Evolutionary conservation across 2,888 invertebrate genomes (phyloP), one percentile per base, ranked within the genome.

Genomic region (Asteroscopus sphinx): DNA sequence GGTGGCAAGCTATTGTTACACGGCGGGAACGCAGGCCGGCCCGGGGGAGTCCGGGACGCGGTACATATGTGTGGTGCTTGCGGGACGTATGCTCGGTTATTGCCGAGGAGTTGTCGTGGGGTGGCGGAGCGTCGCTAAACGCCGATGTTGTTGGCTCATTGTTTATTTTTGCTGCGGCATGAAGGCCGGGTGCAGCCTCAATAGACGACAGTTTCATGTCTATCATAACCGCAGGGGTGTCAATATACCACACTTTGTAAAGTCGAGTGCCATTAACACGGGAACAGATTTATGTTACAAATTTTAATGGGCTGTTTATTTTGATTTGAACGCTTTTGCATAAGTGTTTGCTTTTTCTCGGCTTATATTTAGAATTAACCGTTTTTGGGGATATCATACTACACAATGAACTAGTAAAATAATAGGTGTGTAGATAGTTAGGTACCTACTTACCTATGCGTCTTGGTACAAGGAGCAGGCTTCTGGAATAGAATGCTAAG

Each of bases 91-190:
- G 77, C 71, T 73, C 77, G 82, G 85, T 87, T 87, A 88, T 86
- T 83, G 86, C 85, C 68, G 76, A 74, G 80, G 82, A 86, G 86
- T 86, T 85, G 88, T 86, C 83, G 80, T 82, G 84, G 89, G 90
- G 88, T 82, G 85, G 47, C 73, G 72, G 76, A 80, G 82, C 85
- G 83, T 75, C 72, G 78, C 84, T 85, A 85, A 84, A 82, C 81
- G 80, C 72, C 78, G 75, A 82, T 84, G 83, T 80, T 81, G 74
- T 66, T 52, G 58, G 66, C 58, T 58, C 71, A 84, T 89, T 89
- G 87, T 90, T 81, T 82, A 83, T 68, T 78, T 77, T 79, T 67
- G 79, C n/a, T n/a, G n/a, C n/a, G n/a, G n/a, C 70, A 42, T 32
- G 44, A 30, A 7, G 13, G 40, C 84, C 86, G 83, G 86, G 76